These are phyloP conservation scores for Phalacrocorax aristotelis DNA, from an alignment of 2,113 vertebrate genomes.

Conservation along the genomic window DNA sequence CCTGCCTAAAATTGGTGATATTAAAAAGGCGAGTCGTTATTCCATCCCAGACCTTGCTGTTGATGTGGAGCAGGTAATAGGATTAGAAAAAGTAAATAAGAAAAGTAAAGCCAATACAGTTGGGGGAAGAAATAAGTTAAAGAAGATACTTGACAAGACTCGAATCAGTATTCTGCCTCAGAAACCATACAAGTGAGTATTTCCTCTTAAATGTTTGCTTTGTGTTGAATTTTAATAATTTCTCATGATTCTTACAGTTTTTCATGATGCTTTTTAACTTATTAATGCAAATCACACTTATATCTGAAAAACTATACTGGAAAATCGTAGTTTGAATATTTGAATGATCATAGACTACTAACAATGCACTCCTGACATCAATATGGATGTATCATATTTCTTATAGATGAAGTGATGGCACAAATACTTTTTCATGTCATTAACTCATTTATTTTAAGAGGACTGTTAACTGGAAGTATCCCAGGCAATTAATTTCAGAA, in stretches of 20 bases:
- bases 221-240: not conserved
- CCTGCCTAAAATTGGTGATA: conserved; percentile 96
- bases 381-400: not conserved
- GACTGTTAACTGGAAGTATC: not conserved
- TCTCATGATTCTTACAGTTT: not conserved
- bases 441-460: not conserved
- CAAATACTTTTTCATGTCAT: not conserved
- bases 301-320: not conserved
- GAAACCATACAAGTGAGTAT: conserved; percentile 95
- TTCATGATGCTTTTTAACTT: not conserved
- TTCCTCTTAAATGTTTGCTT: not conserved
- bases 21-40: conserved; percentile 95
- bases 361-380: not conserved
- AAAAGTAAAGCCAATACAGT: conserved; percentile 95
- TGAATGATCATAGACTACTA: not conserved
- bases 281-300: not conserved
- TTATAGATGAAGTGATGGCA: not conserved
- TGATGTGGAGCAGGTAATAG: conserved; percentile 96
- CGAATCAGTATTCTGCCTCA: conserved; percentile 98
- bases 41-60: conserved; percentile 97
- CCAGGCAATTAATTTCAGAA: not conserved
- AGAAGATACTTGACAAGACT: conserved; percentile 99
- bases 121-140: conserved; percentile 94
- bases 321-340: not conserved
- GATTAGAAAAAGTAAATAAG: conserved; percentile 94